phyloP scores from a whole-genome alignment of 1,140 invertebrate species.

The Cyclargus thomasi region DNA sequence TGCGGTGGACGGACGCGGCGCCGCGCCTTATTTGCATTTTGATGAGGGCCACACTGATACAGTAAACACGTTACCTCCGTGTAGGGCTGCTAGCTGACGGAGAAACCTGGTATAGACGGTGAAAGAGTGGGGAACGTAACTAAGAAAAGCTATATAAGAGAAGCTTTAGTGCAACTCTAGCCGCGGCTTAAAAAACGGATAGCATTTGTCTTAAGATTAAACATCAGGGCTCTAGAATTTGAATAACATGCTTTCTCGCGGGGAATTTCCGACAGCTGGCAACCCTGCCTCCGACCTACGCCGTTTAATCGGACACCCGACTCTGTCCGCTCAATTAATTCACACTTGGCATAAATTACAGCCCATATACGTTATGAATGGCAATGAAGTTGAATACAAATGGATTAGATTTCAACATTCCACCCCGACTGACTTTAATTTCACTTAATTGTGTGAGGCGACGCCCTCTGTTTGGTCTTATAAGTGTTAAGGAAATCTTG shows the following conservation, averaged over 20 bases:
- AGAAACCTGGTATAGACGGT: not conserved
- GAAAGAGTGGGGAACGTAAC: no score
- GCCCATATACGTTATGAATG: constrained; percentile 10
- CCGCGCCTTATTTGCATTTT: constrained; percentile 15
- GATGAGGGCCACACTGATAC: constrained; percentile 12
- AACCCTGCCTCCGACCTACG: not conserved
- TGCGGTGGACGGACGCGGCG: constrained; percentile 1
- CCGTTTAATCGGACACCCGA: constrained; percentile 8
- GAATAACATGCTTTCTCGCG: not conserved
- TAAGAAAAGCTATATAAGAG: no score
- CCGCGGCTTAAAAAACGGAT: no score
- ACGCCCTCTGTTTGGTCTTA: not conserved
- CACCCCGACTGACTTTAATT: not conserved
- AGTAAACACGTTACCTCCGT: constrained; percentile 7
- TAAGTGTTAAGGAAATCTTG: not conserved
- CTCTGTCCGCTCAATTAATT: constrained; percentile 10
- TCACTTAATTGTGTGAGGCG: not conserved
- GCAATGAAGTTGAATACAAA: constrained; percentile 11
- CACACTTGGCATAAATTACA: constrained; percentile 13
- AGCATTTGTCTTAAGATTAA: no score
- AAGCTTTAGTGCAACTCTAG: no score
- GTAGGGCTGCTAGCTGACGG: not conserved
- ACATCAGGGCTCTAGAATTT: no score
- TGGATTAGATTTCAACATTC: constrained; percentile 7
- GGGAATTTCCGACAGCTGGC: not conserved